These are phyloP conservation scores for Phymorhynchus buccinoides DNA, from an alignment of 1,140 invertebrate species.

Conservation along the genomic window DNA sequence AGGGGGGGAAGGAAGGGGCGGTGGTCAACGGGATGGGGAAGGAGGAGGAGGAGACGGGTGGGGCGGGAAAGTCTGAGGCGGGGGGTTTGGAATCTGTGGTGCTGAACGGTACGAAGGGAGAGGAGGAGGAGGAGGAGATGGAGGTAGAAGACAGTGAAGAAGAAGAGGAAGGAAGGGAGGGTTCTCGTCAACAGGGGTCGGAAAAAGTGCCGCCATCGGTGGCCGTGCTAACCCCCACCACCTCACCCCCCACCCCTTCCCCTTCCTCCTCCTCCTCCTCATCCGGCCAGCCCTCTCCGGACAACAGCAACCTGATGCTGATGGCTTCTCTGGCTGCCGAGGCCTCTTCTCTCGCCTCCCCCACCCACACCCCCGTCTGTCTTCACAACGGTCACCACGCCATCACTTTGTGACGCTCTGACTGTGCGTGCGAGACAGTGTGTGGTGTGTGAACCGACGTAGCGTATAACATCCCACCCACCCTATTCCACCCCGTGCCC, in stretches of 20 bases:
- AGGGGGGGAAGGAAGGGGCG: conserved; percentile 27
- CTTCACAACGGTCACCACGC: conserved; percentile 1
- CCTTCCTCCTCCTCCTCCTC: background rate
- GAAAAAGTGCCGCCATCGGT: too few relatives aligned
- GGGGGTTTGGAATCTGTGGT: conserved; percentile 8
- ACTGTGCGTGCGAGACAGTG: background rate
- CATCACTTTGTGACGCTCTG: background rate
- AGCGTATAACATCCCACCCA: background rate
- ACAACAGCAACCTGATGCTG: background rate
- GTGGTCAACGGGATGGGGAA: conserved; percentile 23
- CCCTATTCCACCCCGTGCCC: background rate
- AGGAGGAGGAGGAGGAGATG: conserved; percentile 25
- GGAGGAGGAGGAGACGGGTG: conserved; percentile 26
- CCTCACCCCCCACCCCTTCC: background rate
- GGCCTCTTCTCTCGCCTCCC: background rate
- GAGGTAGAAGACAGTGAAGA: conserved; percentile 7
- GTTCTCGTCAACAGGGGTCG: too few relatives aligned
- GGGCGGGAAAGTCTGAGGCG: conserved; percentile 3
- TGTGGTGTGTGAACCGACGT: background rate
- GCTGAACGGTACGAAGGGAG: background rate
- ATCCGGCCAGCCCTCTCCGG: background rate
- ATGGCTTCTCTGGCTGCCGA: background rate
- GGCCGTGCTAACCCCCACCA: too few relatives aligned
- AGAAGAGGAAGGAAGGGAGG: conserved; percentile 28
- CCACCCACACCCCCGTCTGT: background rate